These are phyloP conservation scores for Myiotriccus ornatus DNA, from an alignment of 2,797 vertebrate species.

Conservation along the genomic window DNA sequence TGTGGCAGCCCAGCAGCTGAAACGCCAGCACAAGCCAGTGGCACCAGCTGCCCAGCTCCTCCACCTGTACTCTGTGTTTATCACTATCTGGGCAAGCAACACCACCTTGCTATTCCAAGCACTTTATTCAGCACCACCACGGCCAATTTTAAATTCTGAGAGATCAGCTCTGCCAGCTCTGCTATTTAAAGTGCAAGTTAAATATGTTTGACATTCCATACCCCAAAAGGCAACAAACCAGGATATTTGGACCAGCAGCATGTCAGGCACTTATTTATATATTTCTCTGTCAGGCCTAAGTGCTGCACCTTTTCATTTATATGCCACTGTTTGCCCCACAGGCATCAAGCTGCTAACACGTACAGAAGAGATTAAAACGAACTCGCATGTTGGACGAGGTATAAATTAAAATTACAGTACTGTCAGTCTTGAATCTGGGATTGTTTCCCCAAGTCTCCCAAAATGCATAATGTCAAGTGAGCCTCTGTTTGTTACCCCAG, in stretches of 20 bases:
- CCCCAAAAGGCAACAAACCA: slow-evolving; percentile 13
- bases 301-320: slow-evolving; percentile 56
- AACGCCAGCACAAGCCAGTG: fast-evolving
- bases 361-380: slow-evolving; percentile 74
- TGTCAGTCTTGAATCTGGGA: slow-evolving; percentile 72
- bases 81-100: not conserved
- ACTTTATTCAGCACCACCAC: not conserved
- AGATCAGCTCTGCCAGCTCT: not conserved
- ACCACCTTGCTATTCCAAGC: not conserved
- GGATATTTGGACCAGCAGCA: slow-evolving; percentile 6
- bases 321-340: slow-evolving; percentile 67
- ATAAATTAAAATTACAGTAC: slow-evolving; percentile 79
- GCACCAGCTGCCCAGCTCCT: not conserved
- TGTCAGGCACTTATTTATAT: not conserved
- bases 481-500: slow-evolving; percentile 71
- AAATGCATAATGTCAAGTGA: slow-evolving; percentile 75
- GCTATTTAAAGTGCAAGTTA: not conserved
- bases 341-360: slow-evolving; percentile 73
- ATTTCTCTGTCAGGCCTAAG: not conserved
- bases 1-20: not conserved
- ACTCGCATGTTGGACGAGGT: slow-evolving; percentile 68
- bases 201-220: slow-evolving; percentile 6
- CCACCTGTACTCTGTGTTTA: not conserved
- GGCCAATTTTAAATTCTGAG: not conserved
- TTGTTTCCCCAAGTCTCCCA: slow-evolving; percentile 75